These are phyloP conservation scores for Muraenolepis orangiensis DNA, from an alignment of 2,797 vertebrate genomes.

Conservation along the genomic window DNA sequence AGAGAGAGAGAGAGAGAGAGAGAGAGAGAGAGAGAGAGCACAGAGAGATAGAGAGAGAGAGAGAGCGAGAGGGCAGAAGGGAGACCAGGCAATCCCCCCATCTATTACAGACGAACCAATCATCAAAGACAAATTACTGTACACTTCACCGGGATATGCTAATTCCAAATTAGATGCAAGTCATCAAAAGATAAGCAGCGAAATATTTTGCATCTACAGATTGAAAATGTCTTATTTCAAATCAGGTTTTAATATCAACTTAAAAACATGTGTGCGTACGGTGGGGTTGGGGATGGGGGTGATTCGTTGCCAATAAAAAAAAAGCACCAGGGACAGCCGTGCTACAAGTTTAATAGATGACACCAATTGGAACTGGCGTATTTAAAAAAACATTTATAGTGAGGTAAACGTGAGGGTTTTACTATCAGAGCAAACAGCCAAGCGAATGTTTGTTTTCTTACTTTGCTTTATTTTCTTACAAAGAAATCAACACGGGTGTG, in stretches of 20 bases:
- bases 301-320: constrained; percentile 11
- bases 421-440: not conserved
- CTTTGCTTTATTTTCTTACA: not conserved
- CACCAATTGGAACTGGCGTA: not conserved
- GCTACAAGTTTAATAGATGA: not conserved
- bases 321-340: not conserved
- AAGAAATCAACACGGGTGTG: not conserved
- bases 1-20: constrained; percentile 53
- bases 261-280: constrained; percentile 6
- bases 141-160: constrained; percentile 79
- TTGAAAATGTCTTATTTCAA: constrained; percentile 70
- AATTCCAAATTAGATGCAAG: constrained; percentile 78
- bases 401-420: not conserved
- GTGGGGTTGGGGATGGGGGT: constrained; percentile 24
- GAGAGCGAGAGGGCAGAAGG: constrained; percentile 47
- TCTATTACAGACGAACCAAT: constrained; percentile 78
- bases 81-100: constrained; percentile 67
- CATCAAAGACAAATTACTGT: constrained; percentile 81
- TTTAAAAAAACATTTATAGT: not conserved
- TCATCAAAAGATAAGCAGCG: constrained; percentile 78
- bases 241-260: constrained; percentile 63
- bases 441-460: not conserved
- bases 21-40: constrained; percentile 42
- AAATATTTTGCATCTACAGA: constrained; percentile 76
- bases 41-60: constrained; percentile 34